Evolutionary conservation across 2,113 vertebrate species (phyloP).

Genomic region (Hoplias malabaricus): DNA sequence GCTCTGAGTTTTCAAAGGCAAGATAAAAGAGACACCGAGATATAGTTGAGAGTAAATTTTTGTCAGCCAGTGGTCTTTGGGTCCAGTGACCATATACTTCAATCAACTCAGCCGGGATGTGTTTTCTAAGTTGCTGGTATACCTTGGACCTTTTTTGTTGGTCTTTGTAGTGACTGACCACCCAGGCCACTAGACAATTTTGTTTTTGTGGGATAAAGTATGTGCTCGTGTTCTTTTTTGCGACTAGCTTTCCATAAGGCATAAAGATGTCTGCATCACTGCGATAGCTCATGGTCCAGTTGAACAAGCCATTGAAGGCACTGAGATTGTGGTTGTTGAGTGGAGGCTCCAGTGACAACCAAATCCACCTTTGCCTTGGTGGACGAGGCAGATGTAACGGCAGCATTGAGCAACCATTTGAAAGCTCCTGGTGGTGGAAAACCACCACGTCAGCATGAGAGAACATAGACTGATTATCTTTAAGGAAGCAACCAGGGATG

Average conservation of each 20-base stretch:
- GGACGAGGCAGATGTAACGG: slow-evolving; percentile 65
- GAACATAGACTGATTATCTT: slow-evolving; percentile 59
- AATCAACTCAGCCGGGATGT: slow-evolving; percentile 54
- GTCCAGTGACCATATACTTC: slow-evolving; percentile 61
- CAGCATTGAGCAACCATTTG: neutral
- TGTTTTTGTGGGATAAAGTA: slow-evolving; percentile 65
- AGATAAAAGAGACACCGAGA: slow-evolving; percentile 77
- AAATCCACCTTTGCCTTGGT: slow-evolving; percentile 80
- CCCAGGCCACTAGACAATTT: slow-evolving; percentile 75
- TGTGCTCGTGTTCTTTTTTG: neutral
- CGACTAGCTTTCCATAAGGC: slow-evolving; percentile 81
- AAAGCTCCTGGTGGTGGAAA: slow-evolving; percentile 81
- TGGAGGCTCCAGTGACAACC: slow-evolving; percentile 87
- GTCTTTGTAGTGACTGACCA: slow-evolving; percentile 69
- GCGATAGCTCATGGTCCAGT: slow-evolving; percentile 88
- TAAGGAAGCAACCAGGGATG: slow-evolving; percentile 74
- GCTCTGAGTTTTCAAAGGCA: slow-evolving; percentile 79
- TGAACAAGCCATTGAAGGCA: slow-evolving; percentile 74
- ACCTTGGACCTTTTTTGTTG: slow-evolving; percentile 53
- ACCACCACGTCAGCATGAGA: slow-evolving; percentile 74
- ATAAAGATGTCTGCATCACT: slow-evolving; percentile 81
- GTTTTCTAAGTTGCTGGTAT: slow-evolving; percentile 59
- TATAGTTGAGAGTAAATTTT: slow-evolving; percentile 58
- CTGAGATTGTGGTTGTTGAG: slow-evolving; percentile 69
- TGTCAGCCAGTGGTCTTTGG: slow-evolving; percentile 29